Evolutionary conservation across 2,797 vertebrate species (phyloP).

Genomic region (Xyrichtys novacula): DNA sequence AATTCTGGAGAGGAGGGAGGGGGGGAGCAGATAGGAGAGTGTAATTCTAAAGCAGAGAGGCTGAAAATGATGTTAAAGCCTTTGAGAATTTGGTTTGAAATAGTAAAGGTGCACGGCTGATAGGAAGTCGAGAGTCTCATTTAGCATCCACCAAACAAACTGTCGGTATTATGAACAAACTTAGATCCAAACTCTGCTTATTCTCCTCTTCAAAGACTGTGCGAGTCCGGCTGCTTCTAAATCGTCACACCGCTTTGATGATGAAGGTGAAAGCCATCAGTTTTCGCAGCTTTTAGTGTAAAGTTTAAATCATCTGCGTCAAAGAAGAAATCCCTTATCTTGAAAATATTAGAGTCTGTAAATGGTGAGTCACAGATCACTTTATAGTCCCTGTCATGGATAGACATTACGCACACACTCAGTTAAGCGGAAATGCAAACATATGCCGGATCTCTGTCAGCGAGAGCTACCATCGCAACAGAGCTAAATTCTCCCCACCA

Average conservation of each 20-base stretch:
- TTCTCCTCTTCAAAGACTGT: not conserved
- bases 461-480: not conserved
- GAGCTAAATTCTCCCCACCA: not conserved
- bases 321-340: not conserved
- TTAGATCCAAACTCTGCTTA: not conserved
- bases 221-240: not conserved
- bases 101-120: not conserved
- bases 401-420: not conserved
- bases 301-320: not conserved
- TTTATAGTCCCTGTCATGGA: not conserved
- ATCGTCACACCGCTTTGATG: not conserved
- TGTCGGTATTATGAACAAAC: not conserved
- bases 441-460: not conserved
- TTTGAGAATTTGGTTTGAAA: not conserved
- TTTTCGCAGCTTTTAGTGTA: not conserved
- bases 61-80: constrained; percentile 19
- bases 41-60: constrained; percentile 35
- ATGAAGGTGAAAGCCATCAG: not conserved
- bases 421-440: not conserved
- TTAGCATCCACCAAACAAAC: not conserved
- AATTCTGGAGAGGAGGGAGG: constrained; percentile 1
- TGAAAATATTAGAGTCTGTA: not conserved
- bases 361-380: not conserved
- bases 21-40: constrained; percentile 5
- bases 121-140: not conserved